Evolutionary conservation across 2,888 invertebrate species (phyloP), one percentile per base, ranked within the genome.

Genomic region (Drosophila greeni): DNA sequence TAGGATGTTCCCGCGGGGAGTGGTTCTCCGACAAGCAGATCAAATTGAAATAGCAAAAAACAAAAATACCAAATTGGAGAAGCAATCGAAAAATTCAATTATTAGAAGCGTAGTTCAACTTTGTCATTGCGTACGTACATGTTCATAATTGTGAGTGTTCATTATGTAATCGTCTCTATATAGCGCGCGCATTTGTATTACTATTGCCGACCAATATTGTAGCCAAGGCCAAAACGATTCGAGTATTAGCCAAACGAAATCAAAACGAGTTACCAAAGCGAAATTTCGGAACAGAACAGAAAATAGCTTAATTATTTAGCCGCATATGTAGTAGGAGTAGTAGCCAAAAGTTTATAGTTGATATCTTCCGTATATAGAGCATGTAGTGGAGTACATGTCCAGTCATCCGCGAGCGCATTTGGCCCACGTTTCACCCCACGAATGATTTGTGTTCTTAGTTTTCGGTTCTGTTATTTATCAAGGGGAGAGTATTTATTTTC

Each of bases 71-170:
- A 67, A 64, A 49, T 48, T 70, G 68, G 69, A 61, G 54, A 78
- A 82, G 80, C 80, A 81, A 85, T 81, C 84, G 85, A 75, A 71
- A 75, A 84, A 81, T 70, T 83, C 85, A 85, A 81, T 81, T 81
- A 81, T 75, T 81, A 81, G 80, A 66, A 49, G 68, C 55, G 58
- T 82, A 80, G 79, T 62, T 69, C 67, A 70, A 70, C 64, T 66
- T 74, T 84, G 72, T 84, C 80, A 66, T 64, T 76, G 59, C 56
- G 49, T 66, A 68, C 58, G 40, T 64, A 68, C 69, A 66, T 68
- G 43, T 45, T 52, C 42, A 54, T 68, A 40, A 51, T 61, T 62
- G 57, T 70, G 57, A 42, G 47, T 68, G 47, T 31, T 58, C 31
- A 43, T 64, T 64, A 52, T 45, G 60, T 64, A 51, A 53, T 66